Percentiles rank a stretch among this genome's conserved stretches.
Evolutionary conservation across 2,113 vertebrate species (phyloP).

Genomic region (Brachypteracias leptosomus): DNA sequence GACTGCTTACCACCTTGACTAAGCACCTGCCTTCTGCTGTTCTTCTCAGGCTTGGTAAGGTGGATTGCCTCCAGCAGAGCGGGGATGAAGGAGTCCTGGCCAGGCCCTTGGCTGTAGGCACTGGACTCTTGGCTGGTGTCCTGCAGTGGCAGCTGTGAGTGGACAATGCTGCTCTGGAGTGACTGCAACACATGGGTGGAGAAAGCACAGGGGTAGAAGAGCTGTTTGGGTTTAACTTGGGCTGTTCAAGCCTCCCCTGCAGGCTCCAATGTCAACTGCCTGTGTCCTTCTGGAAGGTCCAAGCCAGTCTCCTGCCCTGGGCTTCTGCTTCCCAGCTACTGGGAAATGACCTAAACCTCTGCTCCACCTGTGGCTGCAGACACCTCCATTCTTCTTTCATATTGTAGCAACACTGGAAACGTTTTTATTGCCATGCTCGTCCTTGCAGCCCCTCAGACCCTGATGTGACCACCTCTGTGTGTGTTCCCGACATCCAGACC

Average conservation of each 20-base stretch:
- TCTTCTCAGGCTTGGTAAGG: fast-evolving
- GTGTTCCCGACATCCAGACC: fast-evolving
- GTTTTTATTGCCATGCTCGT: background rate
- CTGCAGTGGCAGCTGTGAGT: background rate
- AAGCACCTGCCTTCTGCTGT: fast-evolving
- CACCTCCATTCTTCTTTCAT: background rate
- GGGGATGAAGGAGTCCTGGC: fast-evolving
- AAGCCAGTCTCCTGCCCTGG: too few relatives aligned
- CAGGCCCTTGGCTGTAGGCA: fast-evolving
- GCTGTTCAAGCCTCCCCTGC: too few relatives aligned
- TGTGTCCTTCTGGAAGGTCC: background rate
- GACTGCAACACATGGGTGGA: fast-evolving
- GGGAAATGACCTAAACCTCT: background rate
- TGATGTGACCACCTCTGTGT: fast-evolving
- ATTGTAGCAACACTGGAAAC: background rate
- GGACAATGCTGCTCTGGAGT: background rate
- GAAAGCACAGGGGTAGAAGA: background rate
- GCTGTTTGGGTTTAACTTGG: fast-evolving
- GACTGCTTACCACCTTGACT: background rate
- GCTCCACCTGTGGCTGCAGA: background rate
- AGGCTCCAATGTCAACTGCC: too few relatives aligned
- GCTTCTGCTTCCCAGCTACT: background rate
- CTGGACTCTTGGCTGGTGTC: fast-evolving
- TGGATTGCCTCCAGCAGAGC: fast-evolving
- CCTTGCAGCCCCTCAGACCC: background rate